phyloP scores from a whole-genome alignment of 2,888 invertebrate species.

The Xestoiulus laeticollis region DNA sequence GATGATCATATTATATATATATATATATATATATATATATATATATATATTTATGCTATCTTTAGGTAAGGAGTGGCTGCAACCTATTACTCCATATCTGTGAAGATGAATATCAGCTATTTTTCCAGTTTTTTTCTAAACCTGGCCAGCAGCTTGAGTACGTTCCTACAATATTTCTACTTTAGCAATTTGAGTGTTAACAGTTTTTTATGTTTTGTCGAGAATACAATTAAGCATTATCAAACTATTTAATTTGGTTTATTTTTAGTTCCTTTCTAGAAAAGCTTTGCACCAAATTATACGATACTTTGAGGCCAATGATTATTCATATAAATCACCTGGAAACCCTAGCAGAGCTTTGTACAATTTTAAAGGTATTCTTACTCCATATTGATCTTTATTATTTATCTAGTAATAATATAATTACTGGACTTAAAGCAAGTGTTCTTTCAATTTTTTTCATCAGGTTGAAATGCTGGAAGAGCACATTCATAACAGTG shows the following conservation, averaged over 20 bases:
- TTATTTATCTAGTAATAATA: not conserved
- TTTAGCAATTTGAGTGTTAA: not conserved
- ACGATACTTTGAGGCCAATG: constrained; percentile 90
- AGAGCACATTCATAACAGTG: constrained; percentile 85
- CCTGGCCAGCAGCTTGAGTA: constrained; percentile 74
- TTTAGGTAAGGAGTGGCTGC: constrained; percentile 79
- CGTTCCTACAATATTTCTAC: constrained; percentile 59
- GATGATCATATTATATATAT: not conserved
- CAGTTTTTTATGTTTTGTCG: too few relatives aligned
- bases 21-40: too few relatives aligned
- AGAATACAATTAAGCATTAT: too few relatives aligned
- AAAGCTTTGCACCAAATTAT: constrained; percentile 84
- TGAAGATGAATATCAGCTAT: constrained; percentile 92
- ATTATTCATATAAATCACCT: constrained; percentile 97
- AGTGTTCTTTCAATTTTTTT: constrained; percentile 47
- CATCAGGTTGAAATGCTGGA: constrained; percentile 78
- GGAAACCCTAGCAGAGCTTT: constrained; percentile 96
- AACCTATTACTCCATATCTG: constrained; percentile 91
- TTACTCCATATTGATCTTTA: not conserved
- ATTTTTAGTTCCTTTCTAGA: constrained; percentile 74
- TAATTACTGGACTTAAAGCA: not conserved
- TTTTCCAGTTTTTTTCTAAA: constrained; percentile 85
- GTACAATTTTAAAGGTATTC: constrained; percentile 86
- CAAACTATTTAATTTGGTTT: constrained; percentile 38
- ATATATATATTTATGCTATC: too few relatives aligned